These are phyloP conservation scores for Brienomyrus longianalis DNA, from an alignment of 2,113 vertebrate species.

Conservation along the genomic window DNA sequence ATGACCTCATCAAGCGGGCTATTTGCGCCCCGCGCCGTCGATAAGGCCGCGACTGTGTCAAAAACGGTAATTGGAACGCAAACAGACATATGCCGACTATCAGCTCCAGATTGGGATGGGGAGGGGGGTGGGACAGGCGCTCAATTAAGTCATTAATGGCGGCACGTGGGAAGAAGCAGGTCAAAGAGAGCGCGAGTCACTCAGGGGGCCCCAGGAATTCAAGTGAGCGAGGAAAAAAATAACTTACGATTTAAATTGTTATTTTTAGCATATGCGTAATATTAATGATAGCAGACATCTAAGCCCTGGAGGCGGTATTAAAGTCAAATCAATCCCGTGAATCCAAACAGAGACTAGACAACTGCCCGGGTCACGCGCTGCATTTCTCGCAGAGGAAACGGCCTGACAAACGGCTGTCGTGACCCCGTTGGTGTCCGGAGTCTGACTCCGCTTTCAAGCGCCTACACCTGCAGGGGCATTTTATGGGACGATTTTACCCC, in stretches of 20 bases:
- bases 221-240: background rate
- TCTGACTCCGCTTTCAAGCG: background rate
- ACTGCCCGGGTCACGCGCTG: background rate
- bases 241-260: constrained; percentile 2
- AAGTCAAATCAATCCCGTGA: background rate
- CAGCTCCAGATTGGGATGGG: background rate
- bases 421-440: background rate
- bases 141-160: background rate
- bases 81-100: background rate
- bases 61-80: background rate
- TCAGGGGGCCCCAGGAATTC: background rate
- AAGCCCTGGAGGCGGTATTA: background rate
- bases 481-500: background rate
- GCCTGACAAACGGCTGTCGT: background rate
- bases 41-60: background rate
- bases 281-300: background rate
- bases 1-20: background rate
- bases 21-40: too few relatives aligned
- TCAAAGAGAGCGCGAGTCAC: background rate
- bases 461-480: background rate
- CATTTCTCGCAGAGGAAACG: background rate
- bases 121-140: background rate
- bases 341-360: background rate
- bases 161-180: background rate
- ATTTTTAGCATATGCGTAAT: background rate